Evolutionary conservation across 2,113 vertebrate genomes (phyloP), one percentile per base, ranked within the genome.

Genomic region (Oryctolagus cuniculus): DNA sequence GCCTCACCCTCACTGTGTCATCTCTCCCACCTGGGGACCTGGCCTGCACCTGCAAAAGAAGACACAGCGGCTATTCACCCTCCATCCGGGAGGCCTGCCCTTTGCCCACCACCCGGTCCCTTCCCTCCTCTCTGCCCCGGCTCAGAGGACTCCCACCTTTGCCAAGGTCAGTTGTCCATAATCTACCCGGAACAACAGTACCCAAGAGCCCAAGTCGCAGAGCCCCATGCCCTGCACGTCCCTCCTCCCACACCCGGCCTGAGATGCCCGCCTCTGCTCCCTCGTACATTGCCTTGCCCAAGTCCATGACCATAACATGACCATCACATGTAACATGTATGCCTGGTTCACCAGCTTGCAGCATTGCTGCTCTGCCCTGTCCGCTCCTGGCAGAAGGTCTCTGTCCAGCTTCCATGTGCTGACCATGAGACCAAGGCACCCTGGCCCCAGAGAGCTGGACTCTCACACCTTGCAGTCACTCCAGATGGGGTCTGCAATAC

Each of bases 21-120:
- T 72, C 85, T 86, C 1, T 66, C 44, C 53, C 63, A 36, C 19
- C 84, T 77, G 21, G 25, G 61, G 29, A 72, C 49, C 58, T 80
- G 36, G 17, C 36, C 44, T 90, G 27, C 55, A 58, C n/a, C 9
- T 58, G 75, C 44, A 88, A 36, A 22, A 64, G 34, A 92, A 51
- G n/a, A 63, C 0, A 0, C 21, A 44, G 44, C 44, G 7, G 44
- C 44, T 44, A 7, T 8, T 44, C 44, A 38, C 44, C 44, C 44
- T 44, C 44, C 44, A 44, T 44, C 44, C 44, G 7, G 44, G 44
- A 44, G 44, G 44, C 44, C 44, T 44, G 44, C 7, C 44, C 44
- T 44, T 44, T 44, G 44, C 44, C 44, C 44, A 8, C 44, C 44
- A 44, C 44, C 44, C 7, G 44, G 44, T 19, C 21, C 38, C 17